These are phyloP conservation scores for Artemia sp. DNA, from an alignment of 2,888 invertebrate species.

Conservation along the genomic window DNA sequence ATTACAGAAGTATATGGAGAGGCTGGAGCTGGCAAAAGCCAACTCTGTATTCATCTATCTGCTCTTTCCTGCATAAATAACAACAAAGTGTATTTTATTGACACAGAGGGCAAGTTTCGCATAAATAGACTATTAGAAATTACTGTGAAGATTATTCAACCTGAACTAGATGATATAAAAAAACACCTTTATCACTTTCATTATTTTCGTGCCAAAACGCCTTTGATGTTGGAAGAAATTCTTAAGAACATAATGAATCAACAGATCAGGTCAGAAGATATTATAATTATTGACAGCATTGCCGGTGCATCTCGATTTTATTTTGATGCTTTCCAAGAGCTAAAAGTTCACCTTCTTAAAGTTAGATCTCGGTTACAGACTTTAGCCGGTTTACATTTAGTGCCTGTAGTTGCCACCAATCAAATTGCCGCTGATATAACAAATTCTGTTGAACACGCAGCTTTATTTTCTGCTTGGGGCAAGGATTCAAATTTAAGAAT, in stretches of 20 bases:
- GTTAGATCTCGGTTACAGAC: not conserved
- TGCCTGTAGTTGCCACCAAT: not conserved
- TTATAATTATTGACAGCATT: not conserved
- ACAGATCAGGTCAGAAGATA: not conserved
- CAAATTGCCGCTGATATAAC: not conserved
- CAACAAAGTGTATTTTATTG: not conserved
- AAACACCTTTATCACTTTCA: not conserved
- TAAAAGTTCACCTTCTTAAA: not conserved
- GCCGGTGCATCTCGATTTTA: constrained; percentile 11
- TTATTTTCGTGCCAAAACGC: not conserved
- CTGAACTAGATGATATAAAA: not conserved
- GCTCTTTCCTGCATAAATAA: not conserved
- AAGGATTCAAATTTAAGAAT: too few relatives aligned
- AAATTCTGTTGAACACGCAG: not conserved
- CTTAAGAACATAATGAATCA: not conserved
- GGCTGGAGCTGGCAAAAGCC: not conserved
- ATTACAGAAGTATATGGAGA: constrained; percentile 8
- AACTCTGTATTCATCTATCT: not conserved
- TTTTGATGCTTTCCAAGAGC: not conserved
- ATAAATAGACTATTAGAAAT: not conserved
- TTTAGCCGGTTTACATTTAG: not conserved
- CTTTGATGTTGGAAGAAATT: not conserved
- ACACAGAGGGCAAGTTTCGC: not conserved
- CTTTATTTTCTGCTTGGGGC: too few relatives aligned
- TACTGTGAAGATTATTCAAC: not conserved